Evolutionary conservation across 2,888 invertebrate species (phyloP).

Genomic region (Zonitis immaculata): DNA sequence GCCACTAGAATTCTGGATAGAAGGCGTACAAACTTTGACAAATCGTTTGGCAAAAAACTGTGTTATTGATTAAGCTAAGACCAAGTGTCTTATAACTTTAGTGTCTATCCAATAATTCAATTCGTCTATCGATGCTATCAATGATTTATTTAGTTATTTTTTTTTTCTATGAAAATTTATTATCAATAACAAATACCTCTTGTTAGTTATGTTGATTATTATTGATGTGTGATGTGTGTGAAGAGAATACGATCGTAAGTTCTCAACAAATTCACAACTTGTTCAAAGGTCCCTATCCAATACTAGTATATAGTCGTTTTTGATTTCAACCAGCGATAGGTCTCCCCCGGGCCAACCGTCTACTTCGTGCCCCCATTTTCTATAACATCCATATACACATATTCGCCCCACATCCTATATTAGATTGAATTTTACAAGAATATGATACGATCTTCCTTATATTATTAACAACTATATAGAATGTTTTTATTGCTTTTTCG

Average conservation of each 20-base stretch:
- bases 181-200: too few relatives aligned
- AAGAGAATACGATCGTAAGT: neutral
- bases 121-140: too few relatives aligned
- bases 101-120: too few relatives aligned
- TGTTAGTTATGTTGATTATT: neutral
- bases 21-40: too few relatives aligned
- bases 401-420: too few relatives aligned
- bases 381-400: too few relatives aligned
- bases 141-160: too few relatives aligned
- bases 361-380: conserved; percentile 25
- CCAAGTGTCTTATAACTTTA: too few relatives aligned
- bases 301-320: conserved; percentile 25
- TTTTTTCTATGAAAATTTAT: too few relatives aligned
- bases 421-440: conserved; percentile 3
- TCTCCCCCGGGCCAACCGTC: conserved; percentile 21
- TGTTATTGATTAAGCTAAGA: too few relatives aligned
- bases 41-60: too few relatives aligned
- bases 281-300: conserved; percentile 22
- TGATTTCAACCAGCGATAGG: conserved; percentile 26
- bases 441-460: neutral
- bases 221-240: neutral
- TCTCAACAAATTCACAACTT: conserved; percentile 14
- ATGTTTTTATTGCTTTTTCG: neutral
- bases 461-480: neutral
- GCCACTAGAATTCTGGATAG: too few relatives aligned